Conservation (phyloP, 2,888 invertebrate genomes). For the Dendrolimus pini region DNA sequence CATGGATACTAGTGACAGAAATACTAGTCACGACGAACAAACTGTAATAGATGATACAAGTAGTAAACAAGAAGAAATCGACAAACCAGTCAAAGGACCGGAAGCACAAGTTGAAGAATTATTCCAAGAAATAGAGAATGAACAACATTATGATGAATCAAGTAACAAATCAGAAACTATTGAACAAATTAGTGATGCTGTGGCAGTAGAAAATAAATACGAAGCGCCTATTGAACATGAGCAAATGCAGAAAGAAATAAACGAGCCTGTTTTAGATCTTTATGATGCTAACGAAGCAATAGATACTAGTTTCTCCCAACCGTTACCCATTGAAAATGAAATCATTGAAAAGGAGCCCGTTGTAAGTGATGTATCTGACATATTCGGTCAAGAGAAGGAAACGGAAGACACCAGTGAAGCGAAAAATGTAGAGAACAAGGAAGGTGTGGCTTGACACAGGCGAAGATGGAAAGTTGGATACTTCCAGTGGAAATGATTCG, state of each 20-base stretch:
- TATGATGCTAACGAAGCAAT: conserved; percentile 47
- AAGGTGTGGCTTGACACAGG: conserved; percentile 51
- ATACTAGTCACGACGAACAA: conserved; percentile 20
- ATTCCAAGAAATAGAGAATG: background rate
- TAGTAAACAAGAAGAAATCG: background rate
- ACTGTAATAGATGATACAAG: background rate
- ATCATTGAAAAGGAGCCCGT: conserved; percentile 3
- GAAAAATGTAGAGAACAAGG: conserved; percentile 22
- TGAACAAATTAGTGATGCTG: background rate
- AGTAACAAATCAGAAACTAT: background rate
- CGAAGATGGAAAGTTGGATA: conserved; percentile 46
- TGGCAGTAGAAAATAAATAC: background rate
- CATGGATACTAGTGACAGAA: conserved; percentile 3
- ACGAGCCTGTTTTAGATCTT: background rate
- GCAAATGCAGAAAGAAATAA: background rate
- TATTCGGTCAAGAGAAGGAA: conserved; percentile 30
- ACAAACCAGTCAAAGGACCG: background rate
- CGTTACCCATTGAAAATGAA: conserved; percentile 4
- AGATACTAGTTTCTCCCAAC: conserved; percentile 47
- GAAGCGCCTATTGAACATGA: background rate
- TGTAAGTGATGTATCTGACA: conserved; percentile 25
- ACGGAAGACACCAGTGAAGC: conserved; percentile 15
- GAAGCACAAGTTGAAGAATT: background rate
- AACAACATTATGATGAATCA: background rate
- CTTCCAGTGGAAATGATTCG: conserved; percentile 70